These are phyloP conservation scores for Tringa solitaria DNA, from an alignment of 2,113 vertebrate species.

Conservation along the genomic window DNA sequence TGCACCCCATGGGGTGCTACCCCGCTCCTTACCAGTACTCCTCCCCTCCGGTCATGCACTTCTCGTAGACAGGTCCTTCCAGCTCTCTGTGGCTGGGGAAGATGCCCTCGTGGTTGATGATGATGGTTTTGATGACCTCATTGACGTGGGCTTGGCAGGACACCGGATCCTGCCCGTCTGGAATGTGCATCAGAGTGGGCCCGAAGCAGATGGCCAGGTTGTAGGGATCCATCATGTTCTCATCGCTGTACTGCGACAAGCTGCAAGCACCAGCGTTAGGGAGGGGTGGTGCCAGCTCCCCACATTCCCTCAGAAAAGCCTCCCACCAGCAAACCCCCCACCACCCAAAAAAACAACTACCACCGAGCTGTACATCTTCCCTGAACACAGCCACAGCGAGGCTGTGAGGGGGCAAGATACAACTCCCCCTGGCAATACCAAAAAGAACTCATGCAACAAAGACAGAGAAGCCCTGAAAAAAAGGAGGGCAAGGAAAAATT, in stretches of 20 bases:
- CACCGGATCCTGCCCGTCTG: conserved; percentile 95
- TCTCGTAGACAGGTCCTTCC: conserved; percentile 96
- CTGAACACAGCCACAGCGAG: fast-evolving
- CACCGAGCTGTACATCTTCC: not conserved
- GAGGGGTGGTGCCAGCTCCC: fast-evolving
- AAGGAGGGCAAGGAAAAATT: not conserved
- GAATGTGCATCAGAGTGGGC: conserved; percentile 97
- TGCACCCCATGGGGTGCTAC: not conserved
- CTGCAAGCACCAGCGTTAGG: conserved; percentile 66
- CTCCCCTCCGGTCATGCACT: conserved; percentile 97
- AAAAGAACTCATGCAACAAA: not conserved
- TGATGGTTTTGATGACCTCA: conserved; percentile 98
- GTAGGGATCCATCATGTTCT: conserved; percentile 99
- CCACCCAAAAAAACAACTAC: fast-evolving
- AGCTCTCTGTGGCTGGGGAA: conserved; percentile 90
- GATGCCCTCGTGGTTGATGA: conserved; percentile 92
- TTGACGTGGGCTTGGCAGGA: conserved; percentile 97
- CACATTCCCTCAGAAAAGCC: fast-evolving
- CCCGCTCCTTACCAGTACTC: conserved; percentile 90
- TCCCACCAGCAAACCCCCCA: not conserved
- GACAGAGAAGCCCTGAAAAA: not conserved
- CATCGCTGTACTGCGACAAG: conserved; percentile 96
- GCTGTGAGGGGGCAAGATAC: not conserved
- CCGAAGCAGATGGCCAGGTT: conserved; percentile 99
- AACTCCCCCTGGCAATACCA: not conserved